phyloP scores from a whole-genome alignment of 2,113 vertebrate genomes.

The Melanocharis versteri region DNA sequence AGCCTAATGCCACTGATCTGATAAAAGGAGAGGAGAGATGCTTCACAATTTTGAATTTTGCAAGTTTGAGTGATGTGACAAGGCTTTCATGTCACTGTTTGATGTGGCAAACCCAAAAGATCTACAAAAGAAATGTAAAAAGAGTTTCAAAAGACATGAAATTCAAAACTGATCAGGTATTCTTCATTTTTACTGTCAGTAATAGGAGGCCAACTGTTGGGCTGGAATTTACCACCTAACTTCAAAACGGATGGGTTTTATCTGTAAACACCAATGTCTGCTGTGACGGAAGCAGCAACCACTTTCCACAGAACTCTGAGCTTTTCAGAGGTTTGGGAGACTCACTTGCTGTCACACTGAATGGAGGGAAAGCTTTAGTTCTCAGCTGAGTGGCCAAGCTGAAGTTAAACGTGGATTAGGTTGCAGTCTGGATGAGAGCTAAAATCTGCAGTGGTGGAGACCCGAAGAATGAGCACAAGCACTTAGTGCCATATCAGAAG shows the following conservation, averaged over 20 bases:
- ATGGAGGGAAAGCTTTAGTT: background rate
- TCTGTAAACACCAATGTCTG: background rate
- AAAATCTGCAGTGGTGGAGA: background rate
- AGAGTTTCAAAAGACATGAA: background rate
- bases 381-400: background rate
- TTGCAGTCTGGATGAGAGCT: background rate
- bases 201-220: background rate
- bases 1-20: background rate
- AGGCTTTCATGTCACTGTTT: background rate
- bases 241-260: background rate
- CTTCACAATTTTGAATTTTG: background rate
- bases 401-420: background rate
- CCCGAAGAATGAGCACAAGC: background rate
- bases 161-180: background rate
- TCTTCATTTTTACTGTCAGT: background rate
- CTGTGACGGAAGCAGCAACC: background rate
- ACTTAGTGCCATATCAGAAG: background rate
- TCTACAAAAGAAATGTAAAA: background rate
- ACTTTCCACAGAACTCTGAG: background rate
- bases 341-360: background rate
- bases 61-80: background rate
- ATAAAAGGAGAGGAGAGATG: constrained; percentile 15
- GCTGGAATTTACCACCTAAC: background rate
- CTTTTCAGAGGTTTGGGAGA: background rate
- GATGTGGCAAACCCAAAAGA: background rate